A percentile compares a stretch with the other conserved stretches of the same genome.
These are phyloP conservation scores for Borostomias antarcticus DNA, from an alignment of 2,797 vertebrate genomes.

Conservation along the genomic window DNA sequence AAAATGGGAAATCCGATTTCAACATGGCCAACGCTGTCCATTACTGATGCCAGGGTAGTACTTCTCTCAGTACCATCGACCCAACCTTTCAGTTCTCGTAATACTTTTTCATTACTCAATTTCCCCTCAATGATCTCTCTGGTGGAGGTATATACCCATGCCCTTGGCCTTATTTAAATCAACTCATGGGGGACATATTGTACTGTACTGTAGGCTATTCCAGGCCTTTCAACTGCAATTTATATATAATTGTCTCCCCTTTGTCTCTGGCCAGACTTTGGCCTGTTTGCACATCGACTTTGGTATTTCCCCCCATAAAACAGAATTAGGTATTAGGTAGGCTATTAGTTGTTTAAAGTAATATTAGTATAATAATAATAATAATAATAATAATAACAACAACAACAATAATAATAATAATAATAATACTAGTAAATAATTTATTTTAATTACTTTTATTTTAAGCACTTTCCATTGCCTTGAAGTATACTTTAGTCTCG, in stretches of 20 bases:
- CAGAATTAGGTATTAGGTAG: slow-evolving; percentile 1
- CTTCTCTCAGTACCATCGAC: neutral
- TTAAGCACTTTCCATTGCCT: no score
- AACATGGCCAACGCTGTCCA: no score
- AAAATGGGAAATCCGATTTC: no score
- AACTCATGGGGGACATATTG: neutral
- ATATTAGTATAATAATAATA: no score
- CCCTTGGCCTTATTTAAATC: slow-evolving; percentile 17
- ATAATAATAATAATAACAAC: no score
- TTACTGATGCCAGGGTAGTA: neutral
- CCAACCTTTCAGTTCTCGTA: neutral
- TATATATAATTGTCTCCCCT: slow-evolving; percentile 10
- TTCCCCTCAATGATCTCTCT: slow-evolving; percentile 15
- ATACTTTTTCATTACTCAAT: neutral
- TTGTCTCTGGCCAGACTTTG: neutral
- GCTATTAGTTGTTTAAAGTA: no score
- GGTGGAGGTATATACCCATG: neutral
- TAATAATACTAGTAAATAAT: no score
- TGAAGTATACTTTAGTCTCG: no score
- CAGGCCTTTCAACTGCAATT: slow-evolving; percentile 20
- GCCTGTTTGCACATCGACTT: neutral
- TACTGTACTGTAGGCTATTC: neutral
- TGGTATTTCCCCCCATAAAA: neutral
- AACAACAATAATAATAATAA: no score
- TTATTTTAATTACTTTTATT: no score